Conservation (phyloP, 2,888 invertebrate genomes). For the Coenonympha arcania region DNA sequence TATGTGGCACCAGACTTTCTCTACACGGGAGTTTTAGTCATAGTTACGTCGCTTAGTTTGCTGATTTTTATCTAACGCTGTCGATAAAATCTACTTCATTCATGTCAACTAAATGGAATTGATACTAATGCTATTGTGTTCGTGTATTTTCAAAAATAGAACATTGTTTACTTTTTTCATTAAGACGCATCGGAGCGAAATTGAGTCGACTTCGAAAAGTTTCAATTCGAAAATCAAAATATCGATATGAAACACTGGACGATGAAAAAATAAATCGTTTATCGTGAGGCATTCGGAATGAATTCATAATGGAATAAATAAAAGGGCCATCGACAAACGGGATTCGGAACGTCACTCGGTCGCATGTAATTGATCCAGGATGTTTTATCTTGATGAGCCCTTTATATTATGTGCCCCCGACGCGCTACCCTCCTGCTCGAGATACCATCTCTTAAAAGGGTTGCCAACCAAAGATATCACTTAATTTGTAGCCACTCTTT, state of each 20-base stretch:
- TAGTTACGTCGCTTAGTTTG: slow-evolving; percentile 37
- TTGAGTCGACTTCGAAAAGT: slow-evolving; percentile 38
- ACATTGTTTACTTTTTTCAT: slow-evolving; percentile 36
- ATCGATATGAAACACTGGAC: slow-evolving; percentile 17
- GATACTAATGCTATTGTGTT: slow-evolving; percentile 43
- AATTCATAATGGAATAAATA: slow-evolving; percentile 41
- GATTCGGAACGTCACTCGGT: slow-evolving; percentile 61
- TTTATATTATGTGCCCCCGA: slow-evolving; percentile 66
- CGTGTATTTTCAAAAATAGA: slow-evolving; percentile 42
- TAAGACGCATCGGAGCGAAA: slow-evolving; percentile 37
- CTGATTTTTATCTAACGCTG: slow-evolving; percentile 49
- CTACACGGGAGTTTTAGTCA: slow-evolving; percentile 9
- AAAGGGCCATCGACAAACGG: slow-evolving; percentile 54
- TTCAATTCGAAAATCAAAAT: slow-evolving; percentile 28
- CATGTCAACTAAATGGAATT: slow-evolving; percentile 51
- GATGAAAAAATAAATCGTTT: slow-evolving; percentile 19
- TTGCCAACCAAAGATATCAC: slow-evolving; percentile 72
- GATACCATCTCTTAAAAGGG: slow-evolving; percentile 73
- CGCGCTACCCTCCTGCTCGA: slow-evolving; percentile 64
- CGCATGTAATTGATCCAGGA: slow-evolving; percentile 72
- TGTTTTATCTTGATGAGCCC: slow-evolving; percentile 70
- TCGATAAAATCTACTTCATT: slow-evolving; percentile 56
- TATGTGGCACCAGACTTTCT: slow-evolving; percentile 23
- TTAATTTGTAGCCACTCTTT: slow-evolving; percentile 73
- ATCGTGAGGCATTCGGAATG: slow-evolving; percentile 27